phyloP scores from a whole-genome alignment of 2,888 invertebrate species.

The Tribolium freemani region DNA sequence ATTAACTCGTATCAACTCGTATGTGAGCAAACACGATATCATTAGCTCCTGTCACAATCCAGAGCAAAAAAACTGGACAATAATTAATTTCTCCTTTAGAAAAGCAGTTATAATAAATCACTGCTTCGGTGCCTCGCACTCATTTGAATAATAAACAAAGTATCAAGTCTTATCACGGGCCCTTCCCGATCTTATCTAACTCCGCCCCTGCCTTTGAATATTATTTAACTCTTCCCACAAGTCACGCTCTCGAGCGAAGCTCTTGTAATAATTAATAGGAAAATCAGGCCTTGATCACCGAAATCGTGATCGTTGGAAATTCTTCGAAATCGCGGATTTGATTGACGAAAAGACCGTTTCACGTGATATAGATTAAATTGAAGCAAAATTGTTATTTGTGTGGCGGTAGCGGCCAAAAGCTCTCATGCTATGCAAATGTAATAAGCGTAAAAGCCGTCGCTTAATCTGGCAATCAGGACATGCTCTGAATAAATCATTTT shows the following conservation, averaged over 20 bases:
- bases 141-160: not conserved
- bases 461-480: constrained; percentile 62
- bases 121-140: too few relatives aligned
- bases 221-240: not conserved
- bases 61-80: too few relatives aligned
- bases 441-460: constrained; percentile 64
- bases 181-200: not conserved
- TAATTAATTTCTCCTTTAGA: too few relatives aligned
- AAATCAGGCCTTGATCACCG: constrained; percentile 27
- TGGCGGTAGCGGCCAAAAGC: constrained; percentile 36
- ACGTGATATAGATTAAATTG: constrained; percentile 39
- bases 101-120: too few relatives aligned
- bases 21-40: constrained; percentile 9
- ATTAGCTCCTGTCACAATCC: too few relatives aligned
- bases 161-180: not conserved
- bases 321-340: constrained; percentile 14
- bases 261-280: constrained; percentile 36
- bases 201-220: not conserved
- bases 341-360: constrained; percentile 11
- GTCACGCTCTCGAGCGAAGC: constrained; percentile 15
- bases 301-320: constrained; percentile 28
- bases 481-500: constrained; percentile 59
- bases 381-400: constrained; percentile 41
- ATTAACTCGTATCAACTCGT: constrained; percentile 5
- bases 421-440: constrained; percentile 63